Conservation (phyloP, 2,888 invertebrate genomes). For the Ceraclea dissimilis region DNA sequence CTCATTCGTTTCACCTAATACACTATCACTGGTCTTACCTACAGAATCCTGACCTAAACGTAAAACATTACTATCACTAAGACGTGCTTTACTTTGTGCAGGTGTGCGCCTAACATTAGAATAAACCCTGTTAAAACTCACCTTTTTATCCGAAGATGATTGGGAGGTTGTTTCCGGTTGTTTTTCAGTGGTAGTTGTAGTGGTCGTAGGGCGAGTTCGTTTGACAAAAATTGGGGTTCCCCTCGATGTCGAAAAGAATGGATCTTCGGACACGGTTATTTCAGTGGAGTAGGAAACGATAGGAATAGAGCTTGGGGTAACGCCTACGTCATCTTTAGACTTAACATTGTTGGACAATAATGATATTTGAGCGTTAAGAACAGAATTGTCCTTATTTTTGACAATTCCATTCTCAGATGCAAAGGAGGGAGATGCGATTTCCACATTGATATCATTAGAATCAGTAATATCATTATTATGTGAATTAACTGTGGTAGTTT, state of each 20-base stretch:
- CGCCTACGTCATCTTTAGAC: constrained; percentile 27
- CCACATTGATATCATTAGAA: constrained; percentile 20
- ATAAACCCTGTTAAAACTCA: constrained; percentile 49
- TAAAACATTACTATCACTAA: constrained; percentile 40
- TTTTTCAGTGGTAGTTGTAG: constrained; percentile 19
- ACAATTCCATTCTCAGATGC: constrained; percentile 23
- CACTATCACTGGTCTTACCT: constrained; percentile 15
- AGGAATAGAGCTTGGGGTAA: constrained; percentile 33
- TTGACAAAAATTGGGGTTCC: constrained; percentile 25
- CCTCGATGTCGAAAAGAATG: constrained; percentile 19
- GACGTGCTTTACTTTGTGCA: constrained; percentile 23
- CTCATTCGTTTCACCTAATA: constrained; percentile 19
- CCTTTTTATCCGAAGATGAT: constrained; percentile 32
- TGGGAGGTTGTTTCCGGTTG: constrained; percentile 20
- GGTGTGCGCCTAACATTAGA: constrained; percentile 41
- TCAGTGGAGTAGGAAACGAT: constrained; percentile 26
- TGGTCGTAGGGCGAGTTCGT: constrained; percentile 30
- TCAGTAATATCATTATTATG: constrained; percentile 18
- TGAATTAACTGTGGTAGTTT: constrained; percentile 15
- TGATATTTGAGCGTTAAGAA: constrained; percentile 22
- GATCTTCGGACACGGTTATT: constrained; percentile 25
- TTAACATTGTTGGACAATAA: constrained; percentile 22
- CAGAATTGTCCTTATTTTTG: constrained; percentile 18
- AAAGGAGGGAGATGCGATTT: constrained; percentile 22
- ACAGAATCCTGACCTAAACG: constrained; percentile 30